Percentiles rank a stretch among this genome's conserved stretches.
Evolutionary conservation across 2,797 vertebrate genomes (phyloP).

Genomic region (Benthosema pterotum): DNA sequence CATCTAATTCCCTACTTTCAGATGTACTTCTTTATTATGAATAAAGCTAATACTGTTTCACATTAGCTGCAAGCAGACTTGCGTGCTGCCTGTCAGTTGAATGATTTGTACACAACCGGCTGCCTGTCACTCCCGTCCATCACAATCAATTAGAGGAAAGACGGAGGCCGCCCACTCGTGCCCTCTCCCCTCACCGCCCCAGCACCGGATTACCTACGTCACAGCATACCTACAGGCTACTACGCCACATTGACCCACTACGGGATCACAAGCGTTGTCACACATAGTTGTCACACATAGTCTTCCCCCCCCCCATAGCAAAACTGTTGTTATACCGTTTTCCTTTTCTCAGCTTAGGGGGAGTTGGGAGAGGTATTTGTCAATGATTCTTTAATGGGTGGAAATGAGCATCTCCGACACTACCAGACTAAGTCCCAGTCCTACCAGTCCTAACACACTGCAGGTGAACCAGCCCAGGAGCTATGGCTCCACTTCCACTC

Average conservation of each 20-base stretch:
- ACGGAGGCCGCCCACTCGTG: slow-evolving; percentile 58
- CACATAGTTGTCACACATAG: slow-evolving; percentile 2
- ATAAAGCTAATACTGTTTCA: background rate
- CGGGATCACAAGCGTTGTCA: slow-evolving; percentile 66
- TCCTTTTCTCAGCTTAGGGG: background rate
- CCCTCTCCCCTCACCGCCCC: slow-evolving; percentile 48
- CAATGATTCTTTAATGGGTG: slow-evolving; percentile 44
- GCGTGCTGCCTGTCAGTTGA: slow-evolving; percentile 9
- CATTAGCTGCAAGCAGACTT: slow-evolving; percentile 1
- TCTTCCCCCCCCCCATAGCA: slow-evolving; percentile 5
- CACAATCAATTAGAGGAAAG: slow-evolving; percentile 68
- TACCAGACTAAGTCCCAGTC: slow-evolving; percentile 64
- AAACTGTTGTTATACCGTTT: background rate
- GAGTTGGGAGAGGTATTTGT: background rate
- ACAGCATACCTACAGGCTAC: slow-evolving; percentile 58
- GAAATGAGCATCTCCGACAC: slow-evolving; percentile 60
- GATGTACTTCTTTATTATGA: background rate
- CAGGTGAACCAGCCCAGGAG: slow-evolving; percentile 86
- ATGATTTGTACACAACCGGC: slow-evolving; percentile 28
- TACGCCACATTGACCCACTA: slow-evolving; percentile 65
- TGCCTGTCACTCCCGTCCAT: slow-evolving; percentile 38
- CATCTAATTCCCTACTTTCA: background rate
- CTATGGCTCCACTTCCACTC: slow-evolving; percentile 83
- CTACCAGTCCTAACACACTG: slow-evolving; percentile 75
- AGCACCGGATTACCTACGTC: slow-evolving; percentile 9